Evolutionary conservation across 2,797 vertebrate genomes (phyloP).

Genomic region (Phataginus tetradactyla): DNA sequence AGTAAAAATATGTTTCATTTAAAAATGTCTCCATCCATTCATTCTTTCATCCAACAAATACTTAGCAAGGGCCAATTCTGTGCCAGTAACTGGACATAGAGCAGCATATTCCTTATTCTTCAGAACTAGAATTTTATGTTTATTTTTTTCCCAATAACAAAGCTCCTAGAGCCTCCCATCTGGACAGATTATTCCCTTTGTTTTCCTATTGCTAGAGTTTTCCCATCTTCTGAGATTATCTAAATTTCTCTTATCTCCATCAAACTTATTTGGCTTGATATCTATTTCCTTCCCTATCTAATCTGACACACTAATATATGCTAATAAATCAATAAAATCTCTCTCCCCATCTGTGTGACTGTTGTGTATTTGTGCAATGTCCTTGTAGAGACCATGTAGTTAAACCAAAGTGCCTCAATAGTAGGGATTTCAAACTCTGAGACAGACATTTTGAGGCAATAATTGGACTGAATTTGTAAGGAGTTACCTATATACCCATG

Average conservation of each 20-base stretch:
- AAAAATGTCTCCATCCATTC: not conserved
- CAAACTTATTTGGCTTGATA: not conserved
- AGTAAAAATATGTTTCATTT: conserved; percentile 1
- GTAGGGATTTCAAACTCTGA: not conserved
- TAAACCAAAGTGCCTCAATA: not conserved
- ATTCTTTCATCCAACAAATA: not conserved
- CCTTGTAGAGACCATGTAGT: not conserved
- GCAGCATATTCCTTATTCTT: not conserved
- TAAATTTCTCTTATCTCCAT: not conserved
- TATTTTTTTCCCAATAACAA: not conserved
- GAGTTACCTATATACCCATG: not conserved
- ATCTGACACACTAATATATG: not conserved
- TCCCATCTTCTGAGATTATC: not conserved
- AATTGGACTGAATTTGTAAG: not conserved
- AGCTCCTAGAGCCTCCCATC: not conserved
- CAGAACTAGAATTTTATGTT: not conserved
- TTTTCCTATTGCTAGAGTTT: not conserved
- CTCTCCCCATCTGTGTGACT: not conserved
- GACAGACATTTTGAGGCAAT: not conserved
- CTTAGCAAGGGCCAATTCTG: not conserved
- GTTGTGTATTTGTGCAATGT: not conserved
- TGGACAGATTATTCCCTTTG: not conserved
- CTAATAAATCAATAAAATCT: not conserved
- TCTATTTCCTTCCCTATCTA: not conserved
- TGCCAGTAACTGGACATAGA: not conserved